Base-by-base conservation (phyloP, 1,140 invertebrate genomes). In the Drosophila watanabei region DNA sequence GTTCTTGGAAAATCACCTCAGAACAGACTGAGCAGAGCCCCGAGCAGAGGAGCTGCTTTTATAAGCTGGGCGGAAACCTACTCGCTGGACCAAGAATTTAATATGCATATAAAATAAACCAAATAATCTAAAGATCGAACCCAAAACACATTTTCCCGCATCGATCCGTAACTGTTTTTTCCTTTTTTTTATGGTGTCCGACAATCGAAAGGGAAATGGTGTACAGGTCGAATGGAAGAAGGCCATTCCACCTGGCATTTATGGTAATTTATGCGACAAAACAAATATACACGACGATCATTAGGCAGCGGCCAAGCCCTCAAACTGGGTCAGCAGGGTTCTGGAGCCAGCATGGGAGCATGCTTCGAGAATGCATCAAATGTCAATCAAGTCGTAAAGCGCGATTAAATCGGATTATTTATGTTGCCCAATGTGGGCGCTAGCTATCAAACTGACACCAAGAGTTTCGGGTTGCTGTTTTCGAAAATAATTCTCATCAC, bases 311-410 rank as follows among this genome's bases (percentile, higher is more conserved):
- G 37, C 41, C 41, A 33, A 33, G 48, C 32, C 57, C 24, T 20
- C 2, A 33, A 75, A 75, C 30, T 56, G 58, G 69, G 72, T 75
- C 70, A 75, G 57, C 72, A 46, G 57, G 58, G 70, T 75, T 75
- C 71, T 75, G 32, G 61, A 20, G 66, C 20, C 41, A 16, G 20
- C 41, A 51, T 33, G 24, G 14, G 39, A 28, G 41, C 51, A 60
- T 20, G 18, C 32, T 11, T 63, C 48, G 33, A 57, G 43, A 54
- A 48, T 49, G 46, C 76, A 71, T 71, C 75, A 79, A 71, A 61
- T 83, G 83, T 89, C 83, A 84, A 88, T 84, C 80, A 78, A 45
- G 56, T 46, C 76, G 58, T 84, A 56, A 88, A 80, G 32, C 56
- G 28, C 32, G 57, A 76, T 68, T 20, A 30, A 64, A 51, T 63